Evolutionary conservation across 2,797 vertebrate genomes (phyloP).

Genomic region (Hafferia zeledoni): DNA sequence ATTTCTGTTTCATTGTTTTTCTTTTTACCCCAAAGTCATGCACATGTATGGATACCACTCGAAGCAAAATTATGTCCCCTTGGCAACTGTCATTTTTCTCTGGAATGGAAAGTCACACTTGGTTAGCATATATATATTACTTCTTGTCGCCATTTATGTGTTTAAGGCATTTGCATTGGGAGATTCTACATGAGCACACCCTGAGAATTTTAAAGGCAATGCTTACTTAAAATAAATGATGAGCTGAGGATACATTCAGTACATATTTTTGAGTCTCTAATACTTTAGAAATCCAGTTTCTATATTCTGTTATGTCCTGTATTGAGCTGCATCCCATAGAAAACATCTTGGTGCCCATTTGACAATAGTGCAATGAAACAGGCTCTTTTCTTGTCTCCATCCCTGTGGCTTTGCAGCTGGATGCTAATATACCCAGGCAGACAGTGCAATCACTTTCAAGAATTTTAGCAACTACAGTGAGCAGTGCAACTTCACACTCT

Average conservation of each 20-base stretch:
- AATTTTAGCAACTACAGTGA: not conserved
- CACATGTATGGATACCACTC: not conserved
- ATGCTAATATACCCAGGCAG: not conserved
- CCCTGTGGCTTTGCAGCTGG: rapidly evolving
- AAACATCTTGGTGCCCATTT: not conserved
- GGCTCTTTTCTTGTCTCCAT: not conserved
- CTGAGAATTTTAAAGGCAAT: not conserved
- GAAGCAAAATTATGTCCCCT: not conserved
- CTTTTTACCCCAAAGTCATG: not conserved
- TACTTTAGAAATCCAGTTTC: not conserved
- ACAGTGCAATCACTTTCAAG: not conserved
- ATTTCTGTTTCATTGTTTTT: not conserved
- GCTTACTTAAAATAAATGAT: not conserved
- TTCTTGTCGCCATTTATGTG: not conserved
- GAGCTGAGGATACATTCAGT: not conserved
- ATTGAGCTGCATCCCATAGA: not conserved
- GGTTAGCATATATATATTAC: not conserved
- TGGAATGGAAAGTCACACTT: not conserved
- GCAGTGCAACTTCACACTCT: not conserved
- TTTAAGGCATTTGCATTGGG: not conserved
- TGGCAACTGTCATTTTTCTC: not conserved
- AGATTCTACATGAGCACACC: not conserved
- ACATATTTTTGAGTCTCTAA: not conserved
- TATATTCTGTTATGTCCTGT: not conserved
- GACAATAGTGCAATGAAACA: not conserved